phyloP scores from a whole-genome alignment of 2,113 vertebrate genomes.

The Callopanchax toddi region DNA sequence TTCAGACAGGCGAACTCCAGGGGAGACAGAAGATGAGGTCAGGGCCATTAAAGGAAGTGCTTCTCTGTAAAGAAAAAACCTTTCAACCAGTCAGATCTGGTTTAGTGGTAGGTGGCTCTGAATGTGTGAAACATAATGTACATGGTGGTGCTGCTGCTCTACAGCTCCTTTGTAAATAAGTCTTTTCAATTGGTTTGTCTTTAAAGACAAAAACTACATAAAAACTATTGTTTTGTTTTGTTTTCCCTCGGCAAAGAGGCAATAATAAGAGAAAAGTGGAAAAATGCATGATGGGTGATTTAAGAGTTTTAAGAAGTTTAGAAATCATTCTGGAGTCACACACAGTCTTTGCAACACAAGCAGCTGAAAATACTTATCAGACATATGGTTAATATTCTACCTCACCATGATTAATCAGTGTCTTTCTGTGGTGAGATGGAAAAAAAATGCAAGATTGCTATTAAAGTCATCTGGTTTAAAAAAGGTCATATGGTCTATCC shows the following conservation, averaged over 20 bases:
- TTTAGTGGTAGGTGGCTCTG: conserved; percentile 59
- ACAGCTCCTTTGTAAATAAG: too few species aligned
- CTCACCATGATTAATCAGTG: not conserved
- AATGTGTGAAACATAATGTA: conserved; percentile 8
- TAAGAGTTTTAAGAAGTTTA: too few species aligned
- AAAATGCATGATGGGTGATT: too few species aligned
- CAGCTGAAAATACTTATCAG: not conserved
- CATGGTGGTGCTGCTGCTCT: too few species aligned
- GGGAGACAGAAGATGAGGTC: conserved; percentile 65
- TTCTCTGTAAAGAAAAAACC: conserved; percentile 52
- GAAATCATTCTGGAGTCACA: not conserved
- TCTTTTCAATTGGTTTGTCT: too few species aligned
- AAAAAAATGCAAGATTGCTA: not conserved
- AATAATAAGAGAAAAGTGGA: not conserved
- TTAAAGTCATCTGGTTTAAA: not conserved
- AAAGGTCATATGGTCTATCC: not conserved
- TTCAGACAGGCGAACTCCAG: conserved; percentile 62
- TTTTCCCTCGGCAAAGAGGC: not conserved
- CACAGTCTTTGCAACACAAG: conserved; percentile 12
- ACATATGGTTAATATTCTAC: conserved; percentile 5
- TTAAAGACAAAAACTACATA: too few species aligned
- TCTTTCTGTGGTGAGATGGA: not conserved
- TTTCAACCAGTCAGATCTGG: conserved; percentile 65
- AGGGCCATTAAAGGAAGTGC: conserved; percentile 68
- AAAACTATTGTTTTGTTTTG: too few species aligned